Evolutionary conservation across 2,797 vertebrate species (phyloP).

Genomic region (Iguana delicatissima): DNA sequence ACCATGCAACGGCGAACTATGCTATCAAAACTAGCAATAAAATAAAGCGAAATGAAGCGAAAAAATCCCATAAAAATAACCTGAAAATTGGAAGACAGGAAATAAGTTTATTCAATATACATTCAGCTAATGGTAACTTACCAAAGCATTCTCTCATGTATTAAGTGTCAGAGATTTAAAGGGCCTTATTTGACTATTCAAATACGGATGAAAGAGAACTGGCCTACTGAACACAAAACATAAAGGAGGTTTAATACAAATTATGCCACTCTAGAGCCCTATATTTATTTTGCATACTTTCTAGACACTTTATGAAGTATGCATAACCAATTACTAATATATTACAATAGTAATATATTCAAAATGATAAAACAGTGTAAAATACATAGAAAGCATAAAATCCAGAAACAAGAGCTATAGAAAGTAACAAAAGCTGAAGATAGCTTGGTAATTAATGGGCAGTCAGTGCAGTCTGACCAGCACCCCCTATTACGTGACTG

Average conservation of each 20-base stretch:
- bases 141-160: not conserved
- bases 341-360: too few species aligned
- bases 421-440: too few species aligned
- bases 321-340: too few species aligned
- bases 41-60: conserved; percentile 94
- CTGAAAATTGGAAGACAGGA: conserved; percentile 76
- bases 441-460: too few species aligned
- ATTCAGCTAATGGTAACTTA: not conserved
- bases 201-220: not conserved
- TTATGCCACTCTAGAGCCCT: not conserved
- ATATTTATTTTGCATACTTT: not conserved
- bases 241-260: not conserved
- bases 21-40: conserved; percentile 97
- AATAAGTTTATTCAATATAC: not conserved
- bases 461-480: too few species aligned
- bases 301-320: not conserved
- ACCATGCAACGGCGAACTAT: conserved; percentile 98
- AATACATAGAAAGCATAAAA: too few species aligned
- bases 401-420: too few species aligned
- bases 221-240: not conserved
- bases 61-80: conserved; percentile 97
- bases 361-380: too few species aligned
- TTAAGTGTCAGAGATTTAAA: not conserved
- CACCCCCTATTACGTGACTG: too few species aligned
- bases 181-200: not conserved